Percentiles rank a stretch among this genome's conserved stretches.
Conservation (phyloP, 2,113 vertebrate genomes). For the Electrona antarctica region DNA sequence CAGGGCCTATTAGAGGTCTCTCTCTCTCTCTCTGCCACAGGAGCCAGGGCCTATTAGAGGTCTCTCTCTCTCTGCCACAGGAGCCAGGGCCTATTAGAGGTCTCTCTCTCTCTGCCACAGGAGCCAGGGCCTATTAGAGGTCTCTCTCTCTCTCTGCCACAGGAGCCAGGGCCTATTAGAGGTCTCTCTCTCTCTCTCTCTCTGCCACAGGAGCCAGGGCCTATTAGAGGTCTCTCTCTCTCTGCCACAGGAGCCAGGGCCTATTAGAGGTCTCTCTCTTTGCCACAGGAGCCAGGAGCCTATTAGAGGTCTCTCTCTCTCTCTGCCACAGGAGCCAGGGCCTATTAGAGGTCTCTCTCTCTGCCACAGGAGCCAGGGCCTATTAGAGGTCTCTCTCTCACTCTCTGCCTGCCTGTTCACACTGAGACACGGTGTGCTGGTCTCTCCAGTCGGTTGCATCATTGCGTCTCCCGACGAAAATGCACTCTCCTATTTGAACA, state of each 20-base stretch:
- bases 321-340: not conserved
- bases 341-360: not conserved
- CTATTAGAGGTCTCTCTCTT: not conserved
- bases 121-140: not conserved
- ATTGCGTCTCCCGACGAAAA: no score
- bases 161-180: constrained; percentile 1
- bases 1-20: not conserved
- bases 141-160: not conserved
- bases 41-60: not conserved
- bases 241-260: not conserved
- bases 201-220: not conserved
- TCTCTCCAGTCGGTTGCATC: no score
- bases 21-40: not conserved
- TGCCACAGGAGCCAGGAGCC: not conserved
- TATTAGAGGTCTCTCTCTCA: not conserved
- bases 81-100: not conserved
- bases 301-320: not conserved
- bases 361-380: not conserved
- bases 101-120: not conserved
- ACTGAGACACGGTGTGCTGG: no score
- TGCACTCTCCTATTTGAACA: no score
- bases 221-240: not conserved
- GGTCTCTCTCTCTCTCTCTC: not conserved
- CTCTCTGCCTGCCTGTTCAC: no score
- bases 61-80: not conserved